Base-by-base conservation (phyloP, 1,140 invertebrate species). In the Lepidotrigona ventralis region DNA sequence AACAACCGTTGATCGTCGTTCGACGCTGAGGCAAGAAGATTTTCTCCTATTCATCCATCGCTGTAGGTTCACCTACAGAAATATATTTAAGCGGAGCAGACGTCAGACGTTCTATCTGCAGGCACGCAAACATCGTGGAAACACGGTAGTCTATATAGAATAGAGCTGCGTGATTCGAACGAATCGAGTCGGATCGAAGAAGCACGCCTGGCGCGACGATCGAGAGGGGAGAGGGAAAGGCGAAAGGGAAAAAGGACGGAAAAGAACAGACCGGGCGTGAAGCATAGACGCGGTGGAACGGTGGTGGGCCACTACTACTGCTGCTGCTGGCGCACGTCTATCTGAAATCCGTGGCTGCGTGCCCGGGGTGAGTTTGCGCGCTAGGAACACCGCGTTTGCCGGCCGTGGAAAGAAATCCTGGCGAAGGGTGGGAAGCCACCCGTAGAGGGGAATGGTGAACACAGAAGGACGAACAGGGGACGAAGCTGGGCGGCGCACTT, bases 401-500 rank as follows among this genome's bases (percentile, higher is more conserved):
- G 12, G 8, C 29, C 21, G 58, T 60, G 51, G 69, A 46, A 79
- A 73, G 68, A 79, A 82, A 68, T 46, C 39, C 79, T 19, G 53
- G 29, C 23, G 39, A 66, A 64, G 23, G 74, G 71, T 79, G 79
- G 63, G 83, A 64, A 53, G 53, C 39, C 53, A 51, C 33, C 39
- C 14, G 26, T 33, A 70, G 83, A 73, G 86, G 74, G 81, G 76
- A 75, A 46, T 15, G 69, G 79, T 39, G 56, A 78, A 51, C 46
- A 14, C 29, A 53, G 81, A 78, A 82, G 71, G 86, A 88, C 80
- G 74, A 85, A 71, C 84, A 88, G 85, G 89, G 89, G 89, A 88
- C 73, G 87, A 85, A 82, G 71, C 54, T 90, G 88, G 90, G 91
- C 90, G 90, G 85, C 46, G 79, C 90, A 60, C 70, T 33, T 85